These are phyloP conservation scores for Pedetes capensis DNA, from an alignment of 2,113 vertebrate genomes.

Conservation along the genomic window DNA sequence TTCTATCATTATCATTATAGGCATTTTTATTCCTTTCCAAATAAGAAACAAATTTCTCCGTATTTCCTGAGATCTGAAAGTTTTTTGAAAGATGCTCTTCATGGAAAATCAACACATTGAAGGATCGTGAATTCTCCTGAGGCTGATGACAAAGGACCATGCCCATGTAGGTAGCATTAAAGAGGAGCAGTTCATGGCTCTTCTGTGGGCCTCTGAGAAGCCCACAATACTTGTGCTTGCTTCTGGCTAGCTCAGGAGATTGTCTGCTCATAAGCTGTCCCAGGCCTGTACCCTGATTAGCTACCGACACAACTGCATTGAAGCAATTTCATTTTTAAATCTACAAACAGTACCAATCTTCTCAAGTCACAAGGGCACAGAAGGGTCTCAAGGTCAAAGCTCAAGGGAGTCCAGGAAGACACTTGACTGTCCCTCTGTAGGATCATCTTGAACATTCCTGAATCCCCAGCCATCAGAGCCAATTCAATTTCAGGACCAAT, in stretches of 20 bases:
- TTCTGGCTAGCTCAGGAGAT: not conserved
- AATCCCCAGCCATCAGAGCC: not conserved
- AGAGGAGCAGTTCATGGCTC: not conserved
- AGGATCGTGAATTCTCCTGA: not conserved
- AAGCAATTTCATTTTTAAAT: not conserved
- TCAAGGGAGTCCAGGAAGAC: not conserved
- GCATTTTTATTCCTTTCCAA: constrained; percentile 17
- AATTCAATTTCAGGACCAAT: accelerated
- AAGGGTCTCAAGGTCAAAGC: not conserved
- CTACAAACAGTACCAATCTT: not conserved
- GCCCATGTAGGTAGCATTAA: not conserved
- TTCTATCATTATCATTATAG: not conserved
- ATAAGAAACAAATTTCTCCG: not conserved
- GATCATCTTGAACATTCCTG: not conserved
- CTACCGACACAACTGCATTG: not conserved
- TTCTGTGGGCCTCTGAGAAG: not conserved
- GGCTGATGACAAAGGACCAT: not conserved
- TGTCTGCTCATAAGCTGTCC: not conserved
- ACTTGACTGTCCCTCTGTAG: not conserved
- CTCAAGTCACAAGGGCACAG: not conserved
- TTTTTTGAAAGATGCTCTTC: not conserved
- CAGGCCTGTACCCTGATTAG: not conserved
- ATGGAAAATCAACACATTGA: not conserved
- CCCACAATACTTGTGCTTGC: not conserved
- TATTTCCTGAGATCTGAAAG: not conserved